A percentile compares a stretch with the other conserved stretches of the same genome.
phyloP scores from a whole-genome alignment of 2,113 vertebrate genomes.

The Saguinus imperator region DNA sequence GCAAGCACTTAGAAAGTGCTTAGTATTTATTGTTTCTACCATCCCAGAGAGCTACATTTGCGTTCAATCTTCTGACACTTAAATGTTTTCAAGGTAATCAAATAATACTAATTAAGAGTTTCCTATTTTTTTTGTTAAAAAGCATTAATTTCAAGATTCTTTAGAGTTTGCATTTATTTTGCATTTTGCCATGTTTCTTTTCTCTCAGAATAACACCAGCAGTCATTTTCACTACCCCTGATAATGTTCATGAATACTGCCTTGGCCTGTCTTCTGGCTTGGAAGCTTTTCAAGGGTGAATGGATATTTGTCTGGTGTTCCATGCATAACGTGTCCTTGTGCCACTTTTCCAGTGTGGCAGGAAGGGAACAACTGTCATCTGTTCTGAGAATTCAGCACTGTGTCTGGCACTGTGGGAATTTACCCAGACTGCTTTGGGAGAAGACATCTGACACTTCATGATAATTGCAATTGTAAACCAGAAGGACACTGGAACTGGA shows the following conservation, averaged over 20 bases:
- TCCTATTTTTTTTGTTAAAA: background rate
- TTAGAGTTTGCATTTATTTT: conserved; percentile 19
- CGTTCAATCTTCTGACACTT: background rate
- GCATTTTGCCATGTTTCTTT: background rate
- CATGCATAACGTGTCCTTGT: background rate
- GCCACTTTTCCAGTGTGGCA: background rate
- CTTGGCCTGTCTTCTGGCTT: background rate
- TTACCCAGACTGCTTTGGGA: conserved; percentile 39
- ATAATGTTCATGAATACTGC: background rate
- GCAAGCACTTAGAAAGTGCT: background rate
- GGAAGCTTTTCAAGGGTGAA: background rate
- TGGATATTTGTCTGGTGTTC: background rate
- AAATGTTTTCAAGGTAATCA: background rate
- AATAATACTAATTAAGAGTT: background rate
- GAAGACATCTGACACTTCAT: background rate
- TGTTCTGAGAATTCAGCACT: background rate
- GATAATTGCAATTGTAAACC: background rate
- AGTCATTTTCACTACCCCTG: background rate
- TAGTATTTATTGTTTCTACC: background rate
- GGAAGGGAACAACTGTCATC: conserved; percentile 36
- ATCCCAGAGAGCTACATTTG: background rate
- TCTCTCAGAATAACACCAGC: background rate
- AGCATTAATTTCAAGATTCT: conserved; percentile 10
- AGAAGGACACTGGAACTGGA: background rate
- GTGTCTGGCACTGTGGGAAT: conserved; percentile 30